A percentile compares a stretch with the other conserved stretches of the same genome.
Conservation (phyloP, 2,888 invertebrate genomes). For the Apoderus coryli region DNA sequence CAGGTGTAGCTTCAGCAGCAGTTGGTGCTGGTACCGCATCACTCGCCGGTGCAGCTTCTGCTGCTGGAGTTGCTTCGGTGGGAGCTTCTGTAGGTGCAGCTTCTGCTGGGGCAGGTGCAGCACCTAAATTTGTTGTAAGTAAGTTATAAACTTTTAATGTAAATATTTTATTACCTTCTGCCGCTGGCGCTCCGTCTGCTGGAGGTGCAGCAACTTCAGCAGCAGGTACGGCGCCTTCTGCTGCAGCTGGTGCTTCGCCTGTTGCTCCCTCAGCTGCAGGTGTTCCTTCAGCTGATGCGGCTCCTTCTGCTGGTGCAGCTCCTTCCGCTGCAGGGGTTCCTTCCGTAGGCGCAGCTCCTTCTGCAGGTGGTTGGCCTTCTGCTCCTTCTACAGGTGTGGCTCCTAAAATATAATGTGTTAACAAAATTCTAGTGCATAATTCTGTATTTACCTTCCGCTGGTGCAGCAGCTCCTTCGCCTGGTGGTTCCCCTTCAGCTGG, state of each 20-base stretch:
- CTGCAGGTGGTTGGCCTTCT: constrained; percentile 20
- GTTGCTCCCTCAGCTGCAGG: constrained; percentile 26
- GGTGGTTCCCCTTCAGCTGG: constrained; percentile 16
- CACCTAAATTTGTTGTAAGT: constrained; percentile 28
- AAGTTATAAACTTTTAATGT: constrained; percentile 23
- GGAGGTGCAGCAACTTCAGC: constrained; percentile 27
- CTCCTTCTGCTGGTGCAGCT: constrained; percentile 16
- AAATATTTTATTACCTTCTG: constrained; percentile 19
- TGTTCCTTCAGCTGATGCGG: constrained; percentile 19
- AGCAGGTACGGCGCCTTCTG: constrained; percentile 19
- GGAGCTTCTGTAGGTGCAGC: constrained; percentile 20
- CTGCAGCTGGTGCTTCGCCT: constrained; percentile 20
- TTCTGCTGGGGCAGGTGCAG: constrained; percentile 25
- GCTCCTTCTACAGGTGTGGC: constrained; percentile 27
- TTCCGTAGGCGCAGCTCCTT: constrained; percentile 24
- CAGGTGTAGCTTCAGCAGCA: constrained; percentile 16
- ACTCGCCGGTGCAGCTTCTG: constrained; percentile 20
- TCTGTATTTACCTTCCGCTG: constrained; percentile 8
- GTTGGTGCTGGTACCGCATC: constrained; percentile 19
- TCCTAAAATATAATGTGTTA: too few relatives aligned
- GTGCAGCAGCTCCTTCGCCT: constrained; percentile 9
- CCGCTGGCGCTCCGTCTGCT: constrained; percentile 21
- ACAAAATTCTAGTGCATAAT: background rate
- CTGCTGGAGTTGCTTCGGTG: constrained; percentile 21
- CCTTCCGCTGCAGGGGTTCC: constrained; percentile 15